These are phyloP conservation scores for Euzophera pinguis DNA, from an alignment of 2,888 invertebrate species.

Conservation along the genomic window DNA sequence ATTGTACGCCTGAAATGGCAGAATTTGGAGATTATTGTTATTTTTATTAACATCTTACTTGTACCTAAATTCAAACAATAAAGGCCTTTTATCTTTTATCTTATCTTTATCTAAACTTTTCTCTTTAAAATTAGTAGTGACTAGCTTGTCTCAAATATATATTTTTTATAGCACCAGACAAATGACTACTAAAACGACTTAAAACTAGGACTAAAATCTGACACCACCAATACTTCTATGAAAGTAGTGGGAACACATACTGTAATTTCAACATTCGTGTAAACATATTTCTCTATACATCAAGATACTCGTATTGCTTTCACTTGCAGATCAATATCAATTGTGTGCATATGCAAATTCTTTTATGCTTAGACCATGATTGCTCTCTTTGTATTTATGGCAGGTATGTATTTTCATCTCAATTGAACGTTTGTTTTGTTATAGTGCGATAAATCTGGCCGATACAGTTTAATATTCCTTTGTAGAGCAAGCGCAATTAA, in stretches of 20 bases:
- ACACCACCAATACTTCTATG: neutral
- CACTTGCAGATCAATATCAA: neutral
- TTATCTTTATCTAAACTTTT: too few species aligned
- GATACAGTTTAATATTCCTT: neutral
- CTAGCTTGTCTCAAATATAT: too few species aligned
- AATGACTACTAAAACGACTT: too few species aligned
- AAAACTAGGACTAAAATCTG: too few species aligned
- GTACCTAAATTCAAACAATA: too few species aligned
- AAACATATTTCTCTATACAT: neutral
- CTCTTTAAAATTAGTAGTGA: too few species aligned
- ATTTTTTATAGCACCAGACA: too few species aligned
- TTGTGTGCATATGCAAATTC: slow-evolving; percentile 3
- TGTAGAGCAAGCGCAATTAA: too few species aligned
- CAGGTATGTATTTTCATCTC: neutral
- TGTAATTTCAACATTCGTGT: neutral
- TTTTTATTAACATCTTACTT: too few species aligned
- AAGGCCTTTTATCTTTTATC: too few species aligned
- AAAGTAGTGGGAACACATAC: neutral
- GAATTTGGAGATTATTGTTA: too few species aligned
- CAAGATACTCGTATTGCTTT: slow-evolving; percentile 1
- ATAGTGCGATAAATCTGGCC: neutral
- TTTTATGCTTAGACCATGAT: neutral
- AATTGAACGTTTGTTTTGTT: neutral
- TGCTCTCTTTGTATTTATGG: neutral
- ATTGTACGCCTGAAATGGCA: too few species aligned